These are phyloP conservation scores for Oncorhynchus keta DNA, from an alignment of 2,113 vertebrate species.

Conservation along the genomic window DNA sequence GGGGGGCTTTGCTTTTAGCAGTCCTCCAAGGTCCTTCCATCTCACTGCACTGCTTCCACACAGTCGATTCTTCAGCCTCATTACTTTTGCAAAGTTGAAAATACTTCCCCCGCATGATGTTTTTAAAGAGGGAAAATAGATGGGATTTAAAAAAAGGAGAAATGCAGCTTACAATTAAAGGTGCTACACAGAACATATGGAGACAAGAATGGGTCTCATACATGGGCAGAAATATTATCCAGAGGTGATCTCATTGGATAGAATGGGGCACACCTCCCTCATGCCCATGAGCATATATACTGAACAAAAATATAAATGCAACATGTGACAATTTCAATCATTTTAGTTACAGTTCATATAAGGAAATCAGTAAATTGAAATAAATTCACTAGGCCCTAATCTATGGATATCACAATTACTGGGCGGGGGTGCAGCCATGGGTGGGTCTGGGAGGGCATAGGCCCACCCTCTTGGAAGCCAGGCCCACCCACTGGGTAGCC, in stretches of 20 bases:
- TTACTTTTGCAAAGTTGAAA: slow-evolving; percentile 35
- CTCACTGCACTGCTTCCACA: slow-evolving; percentile 32
- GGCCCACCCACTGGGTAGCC: slow-evolving; percentile 3
- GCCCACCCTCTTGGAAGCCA: too few species aligned
- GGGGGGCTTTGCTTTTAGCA: slow-evolving; percentile 37
- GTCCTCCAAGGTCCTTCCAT: slow-evolving; percentile 29
- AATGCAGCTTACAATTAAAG: slow-evolving; percentile 19
- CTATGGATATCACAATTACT: too few species aligned
- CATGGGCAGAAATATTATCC: not conserved
- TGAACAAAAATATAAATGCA: too few species aligned
- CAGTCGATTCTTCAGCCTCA: slow-evolving; percentile 45
- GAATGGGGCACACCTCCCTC: too few species aligned
- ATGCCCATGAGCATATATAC: not conserved
- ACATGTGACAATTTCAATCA: too few species aligned
- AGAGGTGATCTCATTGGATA: not conserved
- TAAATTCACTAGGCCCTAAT: too few species aligned
- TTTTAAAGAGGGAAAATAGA: slow-evolving; percentile 9
- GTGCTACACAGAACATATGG: not conserved
- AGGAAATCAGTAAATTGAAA: too few species aligned
- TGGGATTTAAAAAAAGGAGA: not conserved
- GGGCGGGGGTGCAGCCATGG: too few species aligned
- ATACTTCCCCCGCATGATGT: slow-evolving; percentile 14
- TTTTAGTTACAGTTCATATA: too few species aligned
- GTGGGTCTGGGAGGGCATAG: too few species aligned
- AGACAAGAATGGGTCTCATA: not conserved